A percentile compares a stretch with the other conserved stretches of the same genome.
These are phyloP conservation scores for Stichopus horrens DNA, from an alignment of 53 echinoderm and acorn worm species.

Conservation along the genomic window DNA sequence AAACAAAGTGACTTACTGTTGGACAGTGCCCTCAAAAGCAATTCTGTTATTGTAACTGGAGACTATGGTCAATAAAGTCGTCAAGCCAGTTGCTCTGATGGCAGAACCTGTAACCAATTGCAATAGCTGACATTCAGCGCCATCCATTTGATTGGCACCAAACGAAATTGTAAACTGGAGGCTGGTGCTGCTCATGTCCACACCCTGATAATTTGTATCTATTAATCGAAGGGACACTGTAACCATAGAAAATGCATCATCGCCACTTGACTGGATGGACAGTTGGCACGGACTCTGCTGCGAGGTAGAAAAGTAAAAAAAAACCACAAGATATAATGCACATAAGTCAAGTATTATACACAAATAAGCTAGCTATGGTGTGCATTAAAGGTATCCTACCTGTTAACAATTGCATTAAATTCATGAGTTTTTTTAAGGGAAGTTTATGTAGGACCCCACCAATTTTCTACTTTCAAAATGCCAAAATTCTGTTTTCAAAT, in stretches of 20 bases:
- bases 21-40: neutral
- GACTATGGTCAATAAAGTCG: neutral
- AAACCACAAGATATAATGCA: too few relatives aligned
- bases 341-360: too few relatives aligned
- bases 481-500: too few relatives aligned
- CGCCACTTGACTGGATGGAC: neutral
- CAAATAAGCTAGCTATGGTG: too few relatives aligned
- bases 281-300: neutral
- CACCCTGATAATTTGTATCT: neutral
- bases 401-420: too few relatives aligned
- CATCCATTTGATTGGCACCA: too few relatives aligned
- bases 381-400: too few relatives aligned
- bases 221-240: neutral
- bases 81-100: neutral
- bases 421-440: too few relatives aligned
- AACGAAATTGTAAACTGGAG: constrained; percentile 5
- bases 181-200: neutral
- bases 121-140: neutral
- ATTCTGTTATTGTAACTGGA: neutral
- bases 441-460: too few relatives aligned
- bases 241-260: neutral
- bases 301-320: too few relatives aligned
- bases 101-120: neutral
- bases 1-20: neutral
- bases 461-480: too few relatives aligned